Evolutionary conservation across 2,888 invertebrate genomes (phyloP), one percentile per base, ranked within the genome.

Genomic region (Diarsia rubi): DNA sequence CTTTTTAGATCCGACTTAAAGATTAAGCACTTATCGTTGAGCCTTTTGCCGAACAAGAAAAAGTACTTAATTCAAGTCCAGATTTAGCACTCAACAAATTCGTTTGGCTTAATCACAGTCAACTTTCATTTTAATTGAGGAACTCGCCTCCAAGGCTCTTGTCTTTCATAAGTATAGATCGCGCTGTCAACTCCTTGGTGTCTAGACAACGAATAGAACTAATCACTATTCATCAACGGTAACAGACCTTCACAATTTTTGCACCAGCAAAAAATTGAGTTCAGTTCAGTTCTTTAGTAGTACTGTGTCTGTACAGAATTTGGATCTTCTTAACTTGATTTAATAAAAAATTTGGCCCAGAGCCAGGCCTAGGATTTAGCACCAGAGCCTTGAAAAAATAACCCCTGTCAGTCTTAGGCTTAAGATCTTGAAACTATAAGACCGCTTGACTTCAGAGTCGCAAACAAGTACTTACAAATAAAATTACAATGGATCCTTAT

Each of bases 1-100:
- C 47, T 72, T 81, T 78, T 64, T 42, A 78, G 81, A 77, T 71
- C 73, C 69, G 27, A 57, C 60, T 79, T 74, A 14, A 69, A 69
- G 65, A 82, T 82, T 75, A 79, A 69, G 44, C 57, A 75, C 67
- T 75, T 72, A 63, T 65, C 69, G 60, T 21, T 16, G 49, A 42
- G 54, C 11, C n/a, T 73, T 59, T 67, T 67, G 8, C 24, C n/a
- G 9, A 52, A 67, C 62, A 67, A 67, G 73, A 63, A 64, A 69
- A 70, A 27, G 42, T 64, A 73, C 76, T 81, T 71, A 69, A 54
- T 72, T 68, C 54, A 71, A 68, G 47, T 67, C 69, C 57, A 59
- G 82, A 81, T 62, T 52, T 73, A 24, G 52, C 69, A 63, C 62
- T 81, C 19, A 52, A 81, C 45, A 52, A 64, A 69, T 77, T 69